Evolutionary conservation across 2,113 vertebrate genomes (phyloP), one percentile per base, ranked within the genome.

Genomic region (Carassius auratus): DNA sequence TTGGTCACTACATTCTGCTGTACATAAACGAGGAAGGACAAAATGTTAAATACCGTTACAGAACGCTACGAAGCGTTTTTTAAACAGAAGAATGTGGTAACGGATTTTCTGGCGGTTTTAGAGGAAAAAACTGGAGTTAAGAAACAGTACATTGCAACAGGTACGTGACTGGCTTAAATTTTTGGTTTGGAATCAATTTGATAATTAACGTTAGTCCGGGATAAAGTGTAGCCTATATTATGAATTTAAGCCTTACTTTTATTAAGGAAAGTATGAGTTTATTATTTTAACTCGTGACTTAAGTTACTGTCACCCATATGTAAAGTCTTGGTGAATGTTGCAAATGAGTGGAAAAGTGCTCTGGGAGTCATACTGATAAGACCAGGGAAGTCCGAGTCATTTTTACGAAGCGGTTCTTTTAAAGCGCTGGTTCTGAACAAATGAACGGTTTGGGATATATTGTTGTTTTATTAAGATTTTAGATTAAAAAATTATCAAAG

Each of bases 101-200:
- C 95, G 0, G 94, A 96, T 5, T 90, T 93, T 83, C 84, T 99
- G 90, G 91, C 88, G 0, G 91, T 83, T 1, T 82, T 97, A 88
- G 97, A 98, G 76, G 81, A 92, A 50, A 95, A 90, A 85, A 97
- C 95, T 14, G 97, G 97, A 19, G 74, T 97, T 50, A 92, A 91
- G 87, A 95, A 95, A 88, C 91, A 95, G 55, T 96, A 95, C 71
- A 90, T 97, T 90, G 93, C 93, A 6, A 57, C 94, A 88, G 97
- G 97, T 98, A 91, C 76, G 95, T 68, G 38, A 13, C 3, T 21
- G 8, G 30, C 59, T 57, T 15, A 73, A 33, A 33, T 17, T 0
- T 5, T 26, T 8, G 9, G n/a, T 57, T 68, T 83, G 48, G 1
- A n/a, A 55, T 3, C 7, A n/a, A 15, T 10, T 38, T 71, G 36